Conservation (phyloP, 2,113 vertebrate genomes). For the Nerophis ophidion region DNA sequence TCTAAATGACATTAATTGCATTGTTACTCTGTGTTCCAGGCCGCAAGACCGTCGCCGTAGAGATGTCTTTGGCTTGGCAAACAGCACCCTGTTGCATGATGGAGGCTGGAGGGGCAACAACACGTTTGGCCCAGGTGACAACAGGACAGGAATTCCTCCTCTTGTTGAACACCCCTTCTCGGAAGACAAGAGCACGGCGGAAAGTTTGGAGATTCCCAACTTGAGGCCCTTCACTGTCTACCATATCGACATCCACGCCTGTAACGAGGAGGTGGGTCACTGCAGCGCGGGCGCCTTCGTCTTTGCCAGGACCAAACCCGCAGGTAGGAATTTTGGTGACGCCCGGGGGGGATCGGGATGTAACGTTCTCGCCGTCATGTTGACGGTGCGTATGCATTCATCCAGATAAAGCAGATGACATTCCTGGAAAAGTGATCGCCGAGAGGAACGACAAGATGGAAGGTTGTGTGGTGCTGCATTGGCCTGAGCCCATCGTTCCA, state of each 20-base stretch:
- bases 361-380: not conserved
- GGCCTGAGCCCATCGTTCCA: constrained; percentile 83
- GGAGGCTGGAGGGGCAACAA: constrained; percentile 60
- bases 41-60: constrained; percentile 82
- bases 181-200: constrained; percentile 76
- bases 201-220: constrained; percentile 81
- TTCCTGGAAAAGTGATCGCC: constrained; percentile 80
- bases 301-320: constrained; percentile 92
- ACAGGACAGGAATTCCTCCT: constrained; percentile 71
- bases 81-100: constrained; percentile 70
- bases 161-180: constrained; percentile 82
- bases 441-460: constrained; percentile 80
- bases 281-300: constrained; percentile 93
- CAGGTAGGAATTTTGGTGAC: constrained; percentile 71
- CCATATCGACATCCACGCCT: constrained; percentile 94
- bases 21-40: constrained; percentile 46
- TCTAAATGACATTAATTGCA: not conserved
- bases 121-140: constrained; percentile 58
- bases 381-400: constrained; percentile 20
- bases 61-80: constrained; percentile 79
- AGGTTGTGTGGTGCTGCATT: constrained; percentile 82
- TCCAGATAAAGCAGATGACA: constrained; percentile 89
- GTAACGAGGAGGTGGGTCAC: constrained; percentile 85
- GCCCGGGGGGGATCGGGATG: not conserved
- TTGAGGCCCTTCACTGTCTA: constrained; percentile 91